Conservation (phyloP, 2,888 invertebrate species). For the Brenthis daphne region DNA sequence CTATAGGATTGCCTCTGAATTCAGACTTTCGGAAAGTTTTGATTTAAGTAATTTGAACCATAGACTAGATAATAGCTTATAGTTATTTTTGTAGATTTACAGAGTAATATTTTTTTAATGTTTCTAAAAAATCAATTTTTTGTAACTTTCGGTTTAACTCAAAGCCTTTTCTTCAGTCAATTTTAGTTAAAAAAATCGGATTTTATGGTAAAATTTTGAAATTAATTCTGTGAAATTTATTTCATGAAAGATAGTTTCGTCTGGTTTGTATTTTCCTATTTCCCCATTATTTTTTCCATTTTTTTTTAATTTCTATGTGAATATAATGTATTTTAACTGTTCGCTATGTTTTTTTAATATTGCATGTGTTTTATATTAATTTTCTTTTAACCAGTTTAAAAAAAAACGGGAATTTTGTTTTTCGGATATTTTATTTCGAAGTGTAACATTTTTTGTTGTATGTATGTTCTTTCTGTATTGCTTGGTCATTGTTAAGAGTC, state of each 20-base stretch:
- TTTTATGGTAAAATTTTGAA: too few species aligned
- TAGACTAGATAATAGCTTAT: conserved; percentile 23
- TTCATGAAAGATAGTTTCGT: neutral
- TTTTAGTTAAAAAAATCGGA: too few species aligned
- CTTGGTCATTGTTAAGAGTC: neutral
- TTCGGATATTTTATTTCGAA: too few species aligned
- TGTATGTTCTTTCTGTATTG: too few species aligned
- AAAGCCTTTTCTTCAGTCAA: too few species aligned
- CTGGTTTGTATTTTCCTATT: conserved; percentile 3
- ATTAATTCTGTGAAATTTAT: too few species aligned
- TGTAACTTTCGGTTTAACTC: too few species aligned
- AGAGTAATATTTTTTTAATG: neutral
- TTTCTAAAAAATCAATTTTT: too few species aligned
- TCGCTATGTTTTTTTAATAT: neutral
- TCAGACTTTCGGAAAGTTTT: conserved; percentile 74
- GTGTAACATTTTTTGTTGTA: too few species aligned
- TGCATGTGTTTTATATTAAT: conserved; percentile 1
- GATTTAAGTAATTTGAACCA: conserved; percentile 60
- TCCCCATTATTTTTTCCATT: neutral
- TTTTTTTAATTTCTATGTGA: neutral
- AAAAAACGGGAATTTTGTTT: too few species aligned
- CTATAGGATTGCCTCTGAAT: conserved; percentile 68
- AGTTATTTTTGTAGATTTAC: neutral
- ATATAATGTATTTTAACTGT: conserved; percentile 8
- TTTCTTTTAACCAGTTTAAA: too few species aligned